Base-by-base conservation (phyloP, 2,888 invertebrate genomes). In the Caenorhabditis sp. region DNA sequence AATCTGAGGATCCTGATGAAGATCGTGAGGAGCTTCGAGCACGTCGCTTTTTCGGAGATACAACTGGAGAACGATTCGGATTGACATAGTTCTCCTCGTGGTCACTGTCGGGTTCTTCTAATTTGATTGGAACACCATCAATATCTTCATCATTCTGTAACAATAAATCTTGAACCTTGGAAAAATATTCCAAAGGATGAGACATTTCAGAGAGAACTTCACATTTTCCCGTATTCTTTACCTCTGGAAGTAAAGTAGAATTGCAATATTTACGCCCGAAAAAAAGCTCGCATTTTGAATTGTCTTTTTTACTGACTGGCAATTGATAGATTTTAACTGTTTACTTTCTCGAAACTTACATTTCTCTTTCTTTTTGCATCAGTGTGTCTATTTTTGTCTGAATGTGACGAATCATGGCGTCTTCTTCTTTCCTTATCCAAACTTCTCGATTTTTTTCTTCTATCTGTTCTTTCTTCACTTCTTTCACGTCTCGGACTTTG, bases 121-220 rank as follows among this genome's bases (percentile, higher is more conserved):
- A 17, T 57, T 71, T 71, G 23, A 71, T 60, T n/a, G 56, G 56
- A 26, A 56, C 56, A 12, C 27, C 56, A 56, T 56, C 27, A 26
- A 56, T 56, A 12, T 63, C 63, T 25, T 52, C 25, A 25, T 70
- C 65, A 8, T 62, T 59, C 70, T 70, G 65, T n/a, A 67, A 67
- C 26, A 26, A 25, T 3, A 60, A 43, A n/a, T n/a, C n/a, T n/a
- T n/a, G n/a, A n/a, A n/a, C n/a, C n/a, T n/a, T 31, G 31, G 31
- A 50, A 50, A 5, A 50, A 20, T n/a, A n/a, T n/a, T n/a, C n/a
- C n/a, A n/a, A n/a, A n/a, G n/a, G n/a, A n/a, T n/a, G n/a, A n/a
- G n/a, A n/a, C n/a, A n/a, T n/a, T n/a, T n/a, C n/a, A n/a, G n/a
- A n/a, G n/a, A n/a, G n/a, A n/a, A n/a, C n/a, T n/a, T n/a, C n/a